Evolutionary conservation across 2,888 invertebrate species (phyloP), one percentile per base, ranked within the genome.

Genomic region (Omphaloscelis lunosa): DNA sequence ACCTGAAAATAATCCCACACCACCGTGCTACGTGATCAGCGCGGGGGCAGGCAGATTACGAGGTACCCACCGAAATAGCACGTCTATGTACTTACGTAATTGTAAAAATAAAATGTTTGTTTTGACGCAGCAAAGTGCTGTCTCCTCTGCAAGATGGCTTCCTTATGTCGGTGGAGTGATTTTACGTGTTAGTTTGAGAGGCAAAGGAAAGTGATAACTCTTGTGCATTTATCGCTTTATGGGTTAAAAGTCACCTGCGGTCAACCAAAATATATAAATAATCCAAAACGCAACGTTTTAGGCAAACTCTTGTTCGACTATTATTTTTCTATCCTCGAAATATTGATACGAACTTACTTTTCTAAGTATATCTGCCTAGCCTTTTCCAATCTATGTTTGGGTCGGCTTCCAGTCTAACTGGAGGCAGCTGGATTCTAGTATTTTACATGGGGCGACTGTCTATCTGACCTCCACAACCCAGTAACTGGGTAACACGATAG

Each of bases 81-180:
- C 72, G 61, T 48, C 58, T 61, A 75, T 73, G 72, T 85, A 85
- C 79, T 69, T 69, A 86, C 83, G 81, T 87, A 89, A 89, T 89
- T 89, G 88, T 89, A 89, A 82, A 89, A 89, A 89, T 89, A 88
- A 86, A 80, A 72, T 79, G 87, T 83, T 78, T 89, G 88, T 88
- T 85, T 83, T 79, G 87, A 82, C 87, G 82, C 75, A 67, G 75
- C 69, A 66, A 77, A 87, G 88, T 82, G 83, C 68, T 89, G 82
- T 82, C 81, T 71, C 61, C 53, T 67, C 59, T 48, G 62, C 69
- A 67, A 77, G 88, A 86, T 66, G 72, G 70, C 68, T 88, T 86
- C 77, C 88, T 88, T 88, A 66, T 88, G 88, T 68, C 41, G 59
- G 59, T 66, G n/a, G 34, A 75, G 62, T 68, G 39, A 39, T 72